A percentile compares a stretch with the other conserved stretches of the same genome.
phyloP scores from a whole-genome alignment of 2,113 vertebrate species.

The Prionailurus viverrinus region DNA sequence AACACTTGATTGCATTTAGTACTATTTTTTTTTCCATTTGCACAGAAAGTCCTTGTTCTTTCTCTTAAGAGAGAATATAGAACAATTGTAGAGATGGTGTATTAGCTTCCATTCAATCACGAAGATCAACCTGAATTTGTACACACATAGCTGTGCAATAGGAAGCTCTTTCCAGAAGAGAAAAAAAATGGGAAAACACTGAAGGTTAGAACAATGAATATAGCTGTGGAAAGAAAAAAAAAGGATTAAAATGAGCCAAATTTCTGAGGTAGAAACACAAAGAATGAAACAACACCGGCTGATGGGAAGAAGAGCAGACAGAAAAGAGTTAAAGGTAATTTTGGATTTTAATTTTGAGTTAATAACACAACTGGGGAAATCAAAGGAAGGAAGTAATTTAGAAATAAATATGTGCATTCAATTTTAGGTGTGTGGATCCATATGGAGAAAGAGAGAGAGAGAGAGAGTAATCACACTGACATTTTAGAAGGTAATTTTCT shows the following conservation, averaged over 20 bases:
- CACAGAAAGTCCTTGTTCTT: neutral
- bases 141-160: neutral
- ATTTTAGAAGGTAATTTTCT: constrained; percentile 51
- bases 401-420: constrained; percentile 21
- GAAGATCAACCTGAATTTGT: neutral
- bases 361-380: neutral
- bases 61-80: neutral
- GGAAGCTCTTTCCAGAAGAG: neutral
- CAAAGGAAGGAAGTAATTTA: neutral
- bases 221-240: neutral
- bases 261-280: neutral
- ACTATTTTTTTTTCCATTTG: neutral
- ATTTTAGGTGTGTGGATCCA: neutral
- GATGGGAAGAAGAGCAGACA: neutral
- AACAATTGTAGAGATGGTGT: neutral
- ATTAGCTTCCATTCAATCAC: neutral
- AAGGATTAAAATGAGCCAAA: neutral
- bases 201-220: neutral
- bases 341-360: neutral
- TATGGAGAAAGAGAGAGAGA: neutral
- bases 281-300: neutral
- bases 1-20: neutral
- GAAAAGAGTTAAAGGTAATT: neutral
- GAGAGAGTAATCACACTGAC: constrained; percentile 1
- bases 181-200: neutral